A percentile compares a stretch with the other conserved stretches of the same genome.
These are phyloP conservation scores for Blastomussa wellsi DNA, from an alignment of 92 coral and sea anemone species.

Conservation along the genomic window DNA sequence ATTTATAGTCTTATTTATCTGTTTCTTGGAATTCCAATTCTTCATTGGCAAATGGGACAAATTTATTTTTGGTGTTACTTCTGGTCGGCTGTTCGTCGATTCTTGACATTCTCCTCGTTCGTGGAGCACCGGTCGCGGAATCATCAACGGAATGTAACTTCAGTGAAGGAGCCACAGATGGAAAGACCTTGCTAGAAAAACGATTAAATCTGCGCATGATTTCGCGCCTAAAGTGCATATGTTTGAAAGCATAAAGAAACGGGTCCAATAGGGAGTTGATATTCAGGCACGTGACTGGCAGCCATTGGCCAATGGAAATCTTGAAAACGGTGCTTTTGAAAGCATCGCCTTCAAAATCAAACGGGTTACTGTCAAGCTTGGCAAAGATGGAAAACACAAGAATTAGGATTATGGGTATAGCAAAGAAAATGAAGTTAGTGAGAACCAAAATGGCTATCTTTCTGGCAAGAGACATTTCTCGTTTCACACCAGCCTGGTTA, in stretches of 20 bases:
- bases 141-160: slow-evolving; percentile 11
- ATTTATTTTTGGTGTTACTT: neutral
- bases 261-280: slow-evolving; percentile 80
- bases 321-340: slow-evolving; percentile 72
- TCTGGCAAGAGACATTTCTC: slow-evolving; percentile 67
- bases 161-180: neutral
- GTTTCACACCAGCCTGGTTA: slow-evolving; percentile 64
- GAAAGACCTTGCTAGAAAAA: slow-evolving; percentile 40
- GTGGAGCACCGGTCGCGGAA: neutral
- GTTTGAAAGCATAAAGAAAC: slow-evolving; percentile 70
- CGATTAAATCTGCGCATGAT: slow-evolving; percentile 17
- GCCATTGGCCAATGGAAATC: slow-evolving; percentile 80
- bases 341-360: slow-evolving; percentile 71
- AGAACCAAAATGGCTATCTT: slow-evolving; percentile 66
- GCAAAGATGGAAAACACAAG: slow-evolving; percentile 61
- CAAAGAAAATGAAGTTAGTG: slow-evolving; percentile 75
- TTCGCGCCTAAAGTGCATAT: slow-evolving; percentile 62
- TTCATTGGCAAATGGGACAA: neutral
- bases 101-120: neutral
- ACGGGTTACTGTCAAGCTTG: slow-evolving; percentile 59
- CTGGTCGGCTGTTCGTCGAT: neutral
- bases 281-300: slow-evolving; percentile 80
- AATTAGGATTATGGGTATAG: slow-evolving; percentile 63
- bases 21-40: slow-evolving; percentile 8
- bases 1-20: neutral